Conservation (phyloP, 1,140 invertebrate species). For the Sipha flava region DNA sequence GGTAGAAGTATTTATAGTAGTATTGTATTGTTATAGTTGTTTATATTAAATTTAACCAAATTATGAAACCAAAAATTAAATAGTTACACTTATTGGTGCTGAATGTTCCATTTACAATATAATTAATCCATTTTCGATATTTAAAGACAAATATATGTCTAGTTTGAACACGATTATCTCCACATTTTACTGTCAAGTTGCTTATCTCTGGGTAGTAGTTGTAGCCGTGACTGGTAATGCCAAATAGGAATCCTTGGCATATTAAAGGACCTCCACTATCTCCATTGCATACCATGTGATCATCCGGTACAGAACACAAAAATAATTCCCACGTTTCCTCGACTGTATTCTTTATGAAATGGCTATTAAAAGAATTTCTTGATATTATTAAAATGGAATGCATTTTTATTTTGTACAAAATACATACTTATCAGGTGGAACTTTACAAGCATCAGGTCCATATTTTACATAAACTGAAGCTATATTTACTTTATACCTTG, state of each 20-base stretch:
- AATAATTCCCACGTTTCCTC: background rate
- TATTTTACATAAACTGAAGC: background rate
- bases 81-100: background rate
- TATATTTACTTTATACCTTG: background rate
- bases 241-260: background rate
- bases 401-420: background rate
- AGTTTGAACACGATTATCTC: background rate
- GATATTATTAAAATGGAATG: background rate
- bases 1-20: too few species aligned
- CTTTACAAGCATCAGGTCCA: background rate
- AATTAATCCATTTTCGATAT: background rate
- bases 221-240: slow-evolving; percentile 5
- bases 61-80: background rate
- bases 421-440: slow-evolving; percentile 7
- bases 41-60: background rate
- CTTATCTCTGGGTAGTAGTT: background rate
- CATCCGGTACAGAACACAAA: background rate
- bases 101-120: background rate
- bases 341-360: background rate
- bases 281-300: background rate
- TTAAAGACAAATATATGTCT: background rate
- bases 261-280: slow-evolving; percentile 3
- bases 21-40: too few species aligned
- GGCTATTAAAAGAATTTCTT: background rate
- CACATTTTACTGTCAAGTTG: background rate